Conservation (phyloP, 2,797 vertebrate genomes). For the Gallinago stenura region DNA sequence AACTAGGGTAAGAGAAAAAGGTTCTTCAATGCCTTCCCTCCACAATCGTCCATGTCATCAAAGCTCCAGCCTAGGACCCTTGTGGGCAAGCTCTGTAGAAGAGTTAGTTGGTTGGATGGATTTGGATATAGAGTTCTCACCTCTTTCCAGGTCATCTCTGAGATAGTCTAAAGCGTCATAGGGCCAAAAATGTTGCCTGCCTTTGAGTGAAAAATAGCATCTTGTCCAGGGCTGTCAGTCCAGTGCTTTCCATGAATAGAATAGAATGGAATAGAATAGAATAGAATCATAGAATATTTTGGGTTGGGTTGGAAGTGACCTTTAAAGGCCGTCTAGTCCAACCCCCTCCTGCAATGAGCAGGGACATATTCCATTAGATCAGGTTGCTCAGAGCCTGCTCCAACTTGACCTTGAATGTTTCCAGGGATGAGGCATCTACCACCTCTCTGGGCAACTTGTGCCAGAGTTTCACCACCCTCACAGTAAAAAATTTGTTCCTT, state of each 20-base stretch:
- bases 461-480: too few relatives aligned
- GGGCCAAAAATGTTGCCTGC: background rate
- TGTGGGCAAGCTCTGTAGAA: background rate
- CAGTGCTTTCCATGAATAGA: background rate
- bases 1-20: background rate
- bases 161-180: background rate
- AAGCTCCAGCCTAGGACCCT: background rate
- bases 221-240: background rate
- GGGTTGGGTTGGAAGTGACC: background rate
- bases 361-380: background rate
- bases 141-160: background rate
- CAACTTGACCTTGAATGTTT: too few relatives aligned
- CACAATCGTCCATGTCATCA: background rate
- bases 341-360: background rate
- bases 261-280: too few relatives aligned
- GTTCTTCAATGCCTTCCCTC: background rate
- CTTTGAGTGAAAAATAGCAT: background rate
- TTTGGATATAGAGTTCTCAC: background rate
- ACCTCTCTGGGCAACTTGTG: too few relatives aligned
- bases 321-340: background rate
- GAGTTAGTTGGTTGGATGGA: background rate
- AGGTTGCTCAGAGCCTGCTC: too few relatives aligned
- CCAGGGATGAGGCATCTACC: too few relatives aligned
- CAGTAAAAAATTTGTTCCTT: too few relatives aligned
- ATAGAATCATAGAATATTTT: background rate